A percentile compares a stretch with the other conserved stretches of the same genome.
These are phyloP conservation scores for Alfaro cultratus DNA, from an alignment of 2,797 vertebrate genomes.

Conservation along the genomic window DNA sequence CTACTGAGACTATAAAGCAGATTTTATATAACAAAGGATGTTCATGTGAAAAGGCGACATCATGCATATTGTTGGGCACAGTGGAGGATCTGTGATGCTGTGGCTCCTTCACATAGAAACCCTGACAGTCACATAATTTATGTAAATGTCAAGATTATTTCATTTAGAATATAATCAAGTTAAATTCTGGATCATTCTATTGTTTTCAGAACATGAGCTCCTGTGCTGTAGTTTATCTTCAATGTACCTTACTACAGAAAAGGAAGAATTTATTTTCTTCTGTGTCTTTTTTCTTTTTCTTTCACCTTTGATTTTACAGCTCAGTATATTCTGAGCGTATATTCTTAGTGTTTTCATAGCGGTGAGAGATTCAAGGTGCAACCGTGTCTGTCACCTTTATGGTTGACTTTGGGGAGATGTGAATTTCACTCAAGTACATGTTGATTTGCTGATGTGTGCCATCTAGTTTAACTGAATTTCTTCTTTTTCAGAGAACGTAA, in stretches of 20 bases:
- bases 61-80: neutral
- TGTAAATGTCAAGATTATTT: neutral
- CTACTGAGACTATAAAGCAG: neutral
- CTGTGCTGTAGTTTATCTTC: neutral
- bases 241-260: neutral
- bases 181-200: neutral
- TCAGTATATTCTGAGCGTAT: neutral
- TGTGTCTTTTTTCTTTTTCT: neutral
- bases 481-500: neutral
- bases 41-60: neutral
- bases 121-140: no score
- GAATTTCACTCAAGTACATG: neutral
- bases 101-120: neutral
- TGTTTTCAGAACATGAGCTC: no score
- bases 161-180: neutral
- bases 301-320: slow-evolving; percentile 3
- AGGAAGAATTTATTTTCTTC: neutral
- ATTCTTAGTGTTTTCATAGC: neutral
- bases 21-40: neutral
- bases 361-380: neutral
- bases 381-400: neutral
- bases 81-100: neutral
- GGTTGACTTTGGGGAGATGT: neutral
- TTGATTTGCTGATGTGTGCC: neutral
- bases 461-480: neutral